These are phyloP conservation scores for Sitobion miscanthi DNA, from an alignment of 1,140 invertebrate genomes.

Conservation along the genomic window DNA sequence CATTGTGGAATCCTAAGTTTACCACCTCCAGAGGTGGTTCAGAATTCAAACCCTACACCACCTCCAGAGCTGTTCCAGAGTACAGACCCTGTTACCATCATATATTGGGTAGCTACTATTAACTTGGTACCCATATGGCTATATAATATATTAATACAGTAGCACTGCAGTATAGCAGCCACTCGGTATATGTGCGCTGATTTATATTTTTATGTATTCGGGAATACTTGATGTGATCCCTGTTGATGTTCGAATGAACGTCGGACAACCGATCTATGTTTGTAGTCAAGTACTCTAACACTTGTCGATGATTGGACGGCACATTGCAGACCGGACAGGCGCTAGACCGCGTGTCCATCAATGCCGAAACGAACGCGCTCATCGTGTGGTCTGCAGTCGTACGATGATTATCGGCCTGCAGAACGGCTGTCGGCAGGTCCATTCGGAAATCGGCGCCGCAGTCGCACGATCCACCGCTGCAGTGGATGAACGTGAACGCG, in stretches of 20 bases:
- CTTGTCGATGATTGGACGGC: conserved; percentile 1
- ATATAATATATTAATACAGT: too few species aligned
- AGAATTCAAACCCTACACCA: too few species aligned
- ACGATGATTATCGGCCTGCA: not conserved
- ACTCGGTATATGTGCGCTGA: too few species aligned
- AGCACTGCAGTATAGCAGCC: too few species aligned
- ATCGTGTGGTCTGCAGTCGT: not conserved
- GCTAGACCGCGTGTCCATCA: not conserved
- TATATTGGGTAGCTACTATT: too few species aligned
- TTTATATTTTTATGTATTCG: not conserved
- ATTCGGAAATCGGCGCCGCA: not conserved
- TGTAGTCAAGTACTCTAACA: not conserved
- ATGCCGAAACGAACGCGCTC: not conserved
- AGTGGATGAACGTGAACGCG: conserved; percentile 17
- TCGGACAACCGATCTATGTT: not conserved
- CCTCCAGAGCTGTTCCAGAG: too few species aligned
- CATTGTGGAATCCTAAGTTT: too few species aligned
- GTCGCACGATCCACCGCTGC: not conserved
- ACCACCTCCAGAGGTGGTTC: too few species aligned
- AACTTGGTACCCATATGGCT: too few species aligned
- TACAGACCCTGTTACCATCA: too few species aligned
- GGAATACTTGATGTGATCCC: not conserved
- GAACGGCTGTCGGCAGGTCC: not conserved
- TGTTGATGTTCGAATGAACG: not conserved
- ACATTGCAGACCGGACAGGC: not conserved